Evolutionary conservation across 2,797 vertebrate species (phyloP).

Genomic region (Lerista edwardsae): DNA sequence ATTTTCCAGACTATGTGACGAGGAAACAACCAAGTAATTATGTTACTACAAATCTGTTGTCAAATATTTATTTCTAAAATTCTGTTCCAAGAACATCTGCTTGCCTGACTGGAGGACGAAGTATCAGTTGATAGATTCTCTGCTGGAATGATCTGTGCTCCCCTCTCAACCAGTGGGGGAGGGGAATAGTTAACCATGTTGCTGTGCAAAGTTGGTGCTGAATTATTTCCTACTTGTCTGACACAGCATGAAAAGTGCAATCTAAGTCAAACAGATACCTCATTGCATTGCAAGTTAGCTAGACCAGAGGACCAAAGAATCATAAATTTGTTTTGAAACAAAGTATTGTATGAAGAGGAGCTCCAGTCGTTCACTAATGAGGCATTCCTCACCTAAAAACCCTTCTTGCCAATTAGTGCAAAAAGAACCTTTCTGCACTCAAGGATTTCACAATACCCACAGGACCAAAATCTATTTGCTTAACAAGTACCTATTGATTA

Average conservation of each 20-base stretch:
- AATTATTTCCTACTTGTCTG: not conserved
- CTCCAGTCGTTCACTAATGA: not conserved
- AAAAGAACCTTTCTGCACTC: not conserved
- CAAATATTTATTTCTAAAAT: not conserved
- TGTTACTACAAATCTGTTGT: too few relatives aligned
- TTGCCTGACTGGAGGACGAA: not conserved
- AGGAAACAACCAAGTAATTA: not conserved
- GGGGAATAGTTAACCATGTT: not conserved
- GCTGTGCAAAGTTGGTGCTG: not conserved
- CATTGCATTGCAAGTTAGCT: not conserved
- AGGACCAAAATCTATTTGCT: not conserved
- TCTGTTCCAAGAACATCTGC: not conserved
- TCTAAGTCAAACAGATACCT: not conserved
- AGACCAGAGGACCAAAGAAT: not conserved
- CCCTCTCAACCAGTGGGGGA: not conserved
- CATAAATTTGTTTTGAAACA: not conserved
- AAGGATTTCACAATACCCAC: not conserved
- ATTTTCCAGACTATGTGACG: not conserved
- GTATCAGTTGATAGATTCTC: not conserved
- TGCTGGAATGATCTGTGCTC: not conserved
- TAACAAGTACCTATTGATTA: not conserved
- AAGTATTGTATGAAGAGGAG: not conserved
- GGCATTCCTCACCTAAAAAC: not conserved
- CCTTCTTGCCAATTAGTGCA: not conserved
- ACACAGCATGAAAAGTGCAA: not conserved